Percentiles rank a stretch among this genome's conserved stretches.
phyloP scores from a whole-genome alignment of 2,113 vertebrate genomes.

The Actenoides lindsayi region DNA sequence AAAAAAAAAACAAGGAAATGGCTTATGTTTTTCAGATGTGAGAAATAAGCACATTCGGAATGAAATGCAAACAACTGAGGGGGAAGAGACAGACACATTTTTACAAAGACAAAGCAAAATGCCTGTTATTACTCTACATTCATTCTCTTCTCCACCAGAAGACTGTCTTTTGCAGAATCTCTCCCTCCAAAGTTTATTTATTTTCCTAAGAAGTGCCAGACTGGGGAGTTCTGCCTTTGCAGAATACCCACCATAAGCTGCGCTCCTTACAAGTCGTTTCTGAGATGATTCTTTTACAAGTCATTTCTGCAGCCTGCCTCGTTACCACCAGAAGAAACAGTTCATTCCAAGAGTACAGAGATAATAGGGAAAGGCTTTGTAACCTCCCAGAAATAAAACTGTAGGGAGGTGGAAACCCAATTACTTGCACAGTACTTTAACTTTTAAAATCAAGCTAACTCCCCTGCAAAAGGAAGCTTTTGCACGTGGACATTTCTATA shows the following conservation, averaged over 20 bases:
- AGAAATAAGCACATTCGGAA: background rate
- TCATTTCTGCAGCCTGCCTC: background rate
- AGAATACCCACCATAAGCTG: background rate
- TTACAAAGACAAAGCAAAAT: background rate
- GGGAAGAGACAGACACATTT: background rate
- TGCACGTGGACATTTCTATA: background rate
- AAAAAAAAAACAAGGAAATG: background rate
- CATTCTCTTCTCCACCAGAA: background rate
- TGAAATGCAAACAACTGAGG: background rate
- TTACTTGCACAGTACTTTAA: background rate
- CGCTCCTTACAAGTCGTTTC: background rate
- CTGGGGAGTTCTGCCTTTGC: background rate
- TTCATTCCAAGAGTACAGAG: background rate
- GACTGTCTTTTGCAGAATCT: background rate
- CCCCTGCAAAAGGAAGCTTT: background rate
- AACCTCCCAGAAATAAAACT: background rate
- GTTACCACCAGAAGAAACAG: background rate
- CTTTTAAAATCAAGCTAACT: background rate
- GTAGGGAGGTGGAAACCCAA: background rate
- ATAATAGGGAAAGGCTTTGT: background rate
- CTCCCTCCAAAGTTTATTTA: background rate
- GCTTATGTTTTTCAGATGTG: background rate
- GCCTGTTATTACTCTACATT: background rate
- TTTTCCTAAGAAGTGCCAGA: background rate
- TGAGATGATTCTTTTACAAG: background rate